Evolutionary conservation across 2,797 vertebrate species (phyloP), one percentile per base, ranked within the genome.

Genomic region (Borostomias antarcticus): DNA sequence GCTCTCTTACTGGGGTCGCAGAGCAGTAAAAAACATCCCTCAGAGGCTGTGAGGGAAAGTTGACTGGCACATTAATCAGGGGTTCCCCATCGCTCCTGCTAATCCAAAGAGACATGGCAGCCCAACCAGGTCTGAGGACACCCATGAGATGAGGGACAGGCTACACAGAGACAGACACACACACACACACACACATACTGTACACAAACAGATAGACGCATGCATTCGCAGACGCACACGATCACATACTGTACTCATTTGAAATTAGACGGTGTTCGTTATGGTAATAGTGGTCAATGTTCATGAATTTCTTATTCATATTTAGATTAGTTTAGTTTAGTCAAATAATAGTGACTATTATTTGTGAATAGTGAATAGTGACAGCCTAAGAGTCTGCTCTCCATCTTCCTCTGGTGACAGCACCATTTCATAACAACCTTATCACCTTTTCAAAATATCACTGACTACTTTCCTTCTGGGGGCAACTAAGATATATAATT

Each of bases 81-180:
- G 86, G 81, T 86, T 85, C 82, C 79, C 81, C 77, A 89, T 89
- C 83, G 81, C 75, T 91, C 92, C 64, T 59, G 77, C 83, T 92
- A 90, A 95, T 91, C 76, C 72, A 81, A 93, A 90, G 87, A 88
- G 91, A 92, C 90, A 92, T 74, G 89, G 86, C 80, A 88, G 86
- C 81, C 88, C 82, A 86, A 82, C 58, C 90, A 89, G 78, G 89
- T 83, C 82, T 82, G 73, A 83, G 82, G 84, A 83, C 23, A 51
- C 43, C 82, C 82, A 87, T 80, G 78, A 70, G 81, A 86, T 76
- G 33, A 4, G 70, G 66, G 62, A 69, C 74, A 9, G n/a, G n/a
- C 6, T 19, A 28, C 52, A 56, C 37, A n/a, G 17, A 21, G 33
- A 19, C 25, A 78, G 57, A 69, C 25, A 59, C 76, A 63, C 47